Conservation (phyloP, 1,140 invertebrate genomes). For the Lethrus apterus region DNA sequence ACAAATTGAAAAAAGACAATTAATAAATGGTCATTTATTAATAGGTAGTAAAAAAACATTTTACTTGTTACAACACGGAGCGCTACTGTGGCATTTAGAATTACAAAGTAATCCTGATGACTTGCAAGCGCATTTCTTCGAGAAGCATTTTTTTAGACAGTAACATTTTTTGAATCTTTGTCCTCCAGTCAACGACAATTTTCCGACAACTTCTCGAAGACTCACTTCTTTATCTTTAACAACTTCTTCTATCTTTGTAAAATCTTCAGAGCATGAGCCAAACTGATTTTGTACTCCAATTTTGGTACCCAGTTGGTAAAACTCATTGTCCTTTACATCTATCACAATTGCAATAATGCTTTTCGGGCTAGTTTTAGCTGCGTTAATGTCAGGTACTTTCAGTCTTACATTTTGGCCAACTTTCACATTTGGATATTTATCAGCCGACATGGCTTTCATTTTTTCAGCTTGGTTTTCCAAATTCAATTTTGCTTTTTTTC, state of each 20-base stretch:
- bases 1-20: no score
- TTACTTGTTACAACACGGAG: not conserved
- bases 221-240: conserved; percentile 8
- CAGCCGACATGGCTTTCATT: conserved; percentile 13
- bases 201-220: conserved; percentile 12
- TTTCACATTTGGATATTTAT: conserved; percentile 10
- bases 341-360: conserved; percentile 10
- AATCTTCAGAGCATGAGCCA: conserved; percentile 1
- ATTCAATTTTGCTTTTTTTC: no score
- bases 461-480: conserved; percentile 7
- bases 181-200: conserved; percentile 6
- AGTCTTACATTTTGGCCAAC: conserved; percentile 16
- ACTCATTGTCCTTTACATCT: conserved; percentile 9
- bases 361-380: conserved; percentile 11
- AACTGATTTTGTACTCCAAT: conserved; percentile 12
- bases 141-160: conserved; percentile 6
- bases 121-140: conserved; percentile 10
- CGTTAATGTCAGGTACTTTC: conserved; percentile 14
- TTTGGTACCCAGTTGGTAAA: conserved; percentile 14
- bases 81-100: not conserved
- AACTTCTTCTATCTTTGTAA: conserved; percentile 11
- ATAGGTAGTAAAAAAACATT: no score
- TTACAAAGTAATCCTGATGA: conserved; percentile 4
- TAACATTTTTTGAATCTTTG: conserved; percentile 8
- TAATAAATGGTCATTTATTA: no score